These are phyloP conservation scores for Drosophila ercepeae DNA, from an alignment of 1,140 invertebrate species.

Conservation along the genomic window DNA sequence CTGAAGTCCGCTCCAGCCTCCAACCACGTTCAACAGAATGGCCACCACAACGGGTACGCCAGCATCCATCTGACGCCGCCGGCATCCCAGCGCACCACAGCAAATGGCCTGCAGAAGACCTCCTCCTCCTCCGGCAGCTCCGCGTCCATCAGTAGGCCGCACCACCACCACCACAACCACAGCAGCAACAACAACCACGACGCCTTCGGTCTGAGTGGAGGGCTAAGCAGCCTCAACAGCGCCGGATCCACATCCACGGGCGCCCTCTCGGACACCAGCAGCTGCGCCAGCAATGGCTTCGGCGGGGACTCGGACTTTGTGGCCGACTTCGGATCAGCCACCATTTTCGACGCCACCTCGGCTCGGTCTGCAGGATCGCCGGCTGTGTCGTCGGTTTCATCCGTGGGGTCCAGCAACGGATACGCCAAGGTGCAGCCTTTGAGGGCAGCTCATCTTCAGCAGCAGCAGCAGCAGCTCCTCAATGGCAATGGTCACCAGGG, in stretches of 20 bases:
- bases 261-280: slow-evolving; percentile 76
- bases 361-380: slow-evolving; percentile 68
- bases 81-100: slow-evolving; percentile 70
- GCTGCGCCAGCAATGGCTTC: slow-evolving; percentile 80
- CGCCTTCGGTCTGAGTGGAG: slow-evolving; percentile 53
- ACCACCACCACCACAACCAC: slow-evolving; percentile 62
- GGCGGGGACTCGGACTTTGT: slow-evolving; percentile 85
- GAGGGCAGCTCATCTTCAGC: slow-evolving; percentile 64
- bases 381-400: slow-evolving; percentile 67
- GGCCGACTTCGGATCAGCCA: slow-evolving; percentile 87
- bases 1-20: slow-evolving; percentile 59
- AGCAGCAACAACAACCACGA: slow-evolving; percentile 53
- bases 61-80: slow-evolving; percentile 80
- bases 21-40: slow-evolving; percentile 32
- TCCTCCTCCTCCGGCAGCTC: slow-evolving; percentile 16
- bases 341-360: slow-evolving; percentile 84
- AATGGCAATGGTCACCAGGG: slow-evolving; percentile 49
- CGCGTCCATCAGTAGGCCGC: slow-evolving; percentile 71
- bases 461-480: slow-evolving; percentile 54
- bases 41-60: slow-evolving; percentile 60
- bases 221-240: slow-evolving; percentile 65
- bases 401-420: slow-evolving; percentile 70
- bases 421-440: slow-evolving; percentile 82
- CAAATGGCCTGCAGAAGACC: slow-evolving; percentile 67
- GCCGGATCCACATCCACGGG: slow-evolving; percentile 83